phyloP scores from a whole-genome alignment of 2,888 invertebrate species.

The Capitulum mitella region DNA sequence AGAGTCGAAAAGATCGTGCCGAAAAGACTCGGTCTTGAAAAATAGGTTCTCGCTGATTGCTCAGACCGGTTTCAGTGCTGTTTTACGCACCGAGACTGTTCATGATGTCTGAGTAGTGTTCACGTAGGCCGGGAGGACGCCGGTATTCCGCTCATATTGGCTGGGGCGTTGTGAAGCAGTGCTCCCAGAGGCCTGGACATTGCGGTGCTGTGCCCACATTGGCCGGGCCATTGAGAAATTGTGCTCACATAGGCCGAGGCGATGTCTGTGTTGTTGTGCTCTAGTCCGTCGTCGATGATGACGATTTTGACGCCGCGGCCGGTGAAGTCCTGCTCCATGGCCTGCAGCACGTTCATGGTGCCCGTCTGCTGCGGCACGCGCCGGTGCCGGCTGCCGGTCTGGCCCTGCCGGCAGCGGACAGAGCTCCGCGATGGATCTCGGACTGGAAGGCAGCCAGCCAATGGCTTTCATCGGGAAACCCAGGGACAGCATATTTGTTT shows the following conservation, averaged over 20 bases:
- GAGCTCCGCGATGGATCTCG: neutral
- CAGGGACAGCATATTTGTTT: no score
- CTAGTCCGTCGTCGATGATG: constrained; percentile 82
- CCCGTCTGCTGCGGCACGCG: neutral
- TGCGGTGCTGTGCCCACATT: neutral
- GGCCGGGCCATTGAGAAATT: neutral
- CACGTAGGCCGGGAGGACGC: no score
- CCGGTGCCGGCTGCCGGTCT: neutral
- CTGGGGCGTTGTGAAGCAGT: no score
- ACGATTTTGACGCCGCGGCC: constrained; percentile 71
- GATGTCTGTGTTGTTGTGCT: constrained; percentile 72
- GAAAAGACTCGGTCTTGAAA: no score
- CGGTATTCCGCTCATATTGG: no score
- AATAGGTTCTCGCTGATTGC: no score
- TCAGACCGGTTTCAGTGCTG: no score
- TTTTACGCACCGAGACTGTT: no score
- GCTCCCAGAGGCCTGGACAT: constrained; percentile 2
- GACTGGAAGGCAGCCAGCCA: neutral
- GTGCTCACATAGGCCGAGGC: constrained; percentile 64
- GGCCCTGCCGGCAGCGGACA: neutral
- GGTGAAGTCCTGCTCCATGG: constrained; percentile 53
- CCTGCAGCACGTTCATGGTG: constrained; percentile 48
- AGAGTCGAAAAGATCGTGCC: no score
- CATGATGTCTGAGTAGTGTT: no score
- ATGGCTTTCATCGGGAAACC: neutral